phyloP scores from a whole-genome alignment of 2,113 vertebrate genomes.

The Macaca mulatta region DNA sequence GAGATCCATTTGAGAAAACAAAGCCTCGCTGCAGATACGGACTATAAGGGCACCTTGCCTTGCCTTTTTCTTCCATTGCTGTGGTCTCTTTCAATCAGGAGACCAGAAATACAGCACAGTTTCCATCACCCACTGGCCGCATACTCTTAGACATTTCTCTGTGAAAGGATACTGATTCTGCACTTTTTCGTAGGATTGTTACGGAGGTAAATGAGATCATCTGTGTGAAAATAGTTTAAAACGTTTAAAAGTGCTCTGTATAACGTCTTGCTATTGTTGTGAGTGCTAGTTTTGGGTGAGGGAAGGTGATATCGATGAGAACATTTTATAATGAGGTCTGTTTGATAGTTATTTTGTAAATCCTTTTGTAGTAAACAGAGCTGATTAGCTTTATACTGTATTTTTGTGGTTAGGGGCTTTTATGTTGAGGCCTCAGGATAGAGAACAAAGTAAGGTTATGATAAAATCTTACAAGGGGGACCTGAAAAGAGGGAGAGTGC shows the following conservation, averaged over 20 bases:
- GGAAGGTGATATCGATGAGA: not conserved
- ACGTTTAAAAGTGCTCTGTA: not conserved
- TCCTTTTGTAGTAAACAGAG: not conserved
- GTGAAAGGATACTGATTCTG: not conserved
- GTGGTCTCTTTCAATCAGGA: not conserved
- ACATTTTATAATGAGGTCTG: not conserved
- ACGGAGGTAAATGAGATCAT: not conserved
- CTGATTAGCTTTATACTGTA: not conserved
- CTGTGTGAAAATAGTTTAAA: not conserved
- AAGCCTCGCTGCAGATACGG: not conserved
- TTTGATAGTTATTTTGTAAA: not conserved
- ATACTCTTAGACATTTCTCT: not conserved
- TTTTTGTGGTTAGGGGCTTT: not conserved
- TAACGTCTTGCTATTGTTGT: not conserved
- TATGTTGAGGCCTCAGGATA: not conserved
- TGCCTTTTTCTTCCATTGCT: not conserved
- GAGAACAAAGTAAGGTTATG: not conserved
- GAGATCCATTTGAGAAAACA: not conserved
- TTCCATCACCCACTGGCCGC: not conserved
- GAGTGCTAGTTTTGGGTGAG: not conserved
- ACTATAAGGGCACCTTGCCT: rapidly evolving
- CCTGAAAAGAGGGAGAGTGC: not conserved
- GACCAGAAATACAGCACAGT: not conserved
- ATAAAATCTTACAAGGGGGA: not conserved
- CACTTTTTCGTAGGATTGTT: not conserved